Evolutionary conservation across 2,888 invertebrate genomes (phyloP), one percentile per base, ranked within the genome.

Genomic region (Cheilosia vernalis): DNA sequence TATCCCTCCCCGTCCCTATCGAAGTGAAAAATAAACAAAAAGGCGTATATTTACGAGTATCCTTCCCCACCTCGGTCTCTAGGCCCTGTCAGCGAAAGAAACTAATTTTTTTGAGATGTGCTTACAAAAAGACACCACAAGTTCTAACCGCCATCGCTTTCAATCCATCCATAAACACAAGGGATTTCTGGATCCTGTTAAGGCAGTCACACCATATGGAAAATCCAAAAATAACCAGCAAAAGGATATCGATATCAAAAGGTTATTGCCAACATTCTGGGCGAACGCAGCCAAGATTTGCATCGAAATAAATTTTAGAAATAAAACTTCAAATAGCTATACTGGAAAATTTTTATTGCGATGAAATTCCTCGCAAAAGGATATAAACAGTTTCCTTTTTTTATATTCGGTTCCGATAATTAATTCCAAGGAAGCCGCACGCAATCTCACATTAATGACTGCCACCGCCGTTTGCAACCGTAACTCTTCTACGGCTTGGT

Each of bases 361-460:
- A 17, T 27, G n/a, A 24, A 55, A 63, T 61, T 77, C 15, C 47
- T 15, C n/a, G 37, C 24, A 47, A 66, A 42, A 19, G 24, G 21
- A 47, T 15, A 60, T 47, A 66, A 58, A 72, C 64, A 55, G 55
- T 60, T 1, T 37, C 0, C 2, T 13, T 37, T 69, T 44, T 55
- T 19, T 30, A 69, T 70, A 49, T 24, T 64, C 30, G 76, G 56
- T 58, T 58, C 63, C 76, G 63, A 69, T 76, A 81, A 81, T 76
- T 76, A 77, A 76, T 64, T 40, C 10, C 69, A 53, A 24, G 13
- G 42, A 58, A 58, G 13, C 13, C 51, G 61, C 81, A 76, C 70
- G 76, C 81, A 81, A 81, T 60, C 58, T 51, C 27, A 63, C 63
- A 53, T 76, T 77, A 70, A 81, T 61, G 63, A 58, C 70, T 77